These are phyloP conservation scores for Chironomus tepperi DNA, from an alignment of 1,140 invertebrate genomes.

Conservation along the genomic window DNA sequence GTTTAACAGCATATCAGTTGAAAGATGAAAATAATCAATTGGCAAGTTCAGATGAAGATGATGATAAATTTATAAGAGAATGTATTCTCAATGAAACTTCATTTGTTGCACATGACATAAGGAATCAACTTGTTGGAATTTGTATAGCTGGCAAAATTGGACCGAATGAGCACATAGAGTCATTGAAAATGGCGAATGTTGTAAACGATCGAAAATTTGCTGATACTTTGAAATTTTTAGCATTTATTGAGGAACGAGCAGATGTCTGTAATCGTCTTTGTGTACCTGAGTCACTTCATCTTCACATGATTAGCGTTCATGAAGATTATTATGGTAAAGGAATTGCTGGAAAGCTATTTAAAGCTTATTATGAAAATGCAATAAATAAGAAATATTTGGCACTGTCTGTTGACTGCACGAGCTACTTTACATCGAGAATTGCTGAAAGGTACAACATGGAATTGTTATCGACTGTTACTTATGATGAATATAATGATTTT, in stretches of 20 bases:
- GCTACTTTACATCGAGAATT: neutral
- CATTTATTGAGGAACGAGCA: neutral
- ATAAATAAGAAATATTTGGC: neutral
- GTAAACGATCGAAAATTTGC: neutral
- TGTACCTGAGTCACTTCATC: slow-evolving; percentile 5
- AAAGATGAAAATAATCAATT: neutral
- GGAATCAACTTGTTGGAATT: neutral
- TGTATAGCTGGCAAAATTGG: neutral
- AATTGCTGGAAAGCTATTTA: neutral
- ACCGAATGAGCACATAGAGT: neutral
- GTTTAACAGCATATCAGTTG: neutral
- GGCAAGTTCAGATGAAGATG: neutral
- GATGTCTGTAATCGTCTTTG: neutral
- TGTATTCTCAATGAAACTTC: neutral
- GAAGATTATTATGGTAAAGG: neutral
- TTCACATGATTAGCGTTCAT: slow-evolving; percentile 8
- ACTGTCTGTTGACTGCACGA: neutral
- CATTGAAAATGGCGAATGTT: neutral
- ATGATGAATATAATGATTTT: slow-evolving; percentile 9
- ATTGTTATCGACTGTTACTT: neutral
- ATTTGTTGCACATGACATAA: neutral
- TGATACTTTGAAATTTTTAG: neutral
- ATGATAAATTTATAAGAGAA: neutral
- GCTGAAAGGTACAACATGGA: neutral
- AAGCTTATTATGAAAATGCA: neutral